phyloP scores from a whole-genome alignment of 2,113 vertebrate species.

The Halichoerus grypus region DNA sequence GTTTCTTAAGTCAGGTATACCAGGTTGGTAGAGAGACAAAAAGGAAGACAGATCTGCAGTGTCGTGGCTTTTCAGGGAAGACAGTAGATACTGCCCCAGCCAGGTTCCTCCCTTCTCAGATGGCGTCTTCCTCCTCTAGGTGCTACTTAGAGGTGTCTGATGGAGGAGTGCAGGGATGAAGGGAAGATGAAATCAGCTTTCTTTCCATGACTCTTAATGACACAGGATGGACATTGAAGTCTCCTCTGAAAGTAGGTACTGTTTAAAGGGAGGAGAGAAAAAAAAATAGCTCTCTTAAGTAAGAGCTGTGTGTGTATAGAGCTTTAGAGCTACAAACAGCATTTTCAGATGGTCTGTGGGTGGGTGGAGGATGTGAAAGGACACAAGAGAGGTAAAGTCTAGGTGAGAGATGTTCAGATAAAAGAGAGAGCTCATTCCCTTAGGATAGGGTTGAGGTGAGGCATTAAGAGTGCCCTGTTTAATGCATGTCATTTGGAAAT shows the following conservation, averaged over 20 bases:
- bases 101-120: not conserved
- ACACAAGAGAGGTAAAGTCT: not conserved
- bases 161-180: not conserved
- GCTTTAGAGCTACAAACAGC: not conserved
- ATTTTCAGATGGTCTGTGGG: not conserved
- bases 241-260: not conserved
- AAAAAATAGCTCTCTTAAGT: not conserved
- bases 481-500: slow-evolving; percentile 15
- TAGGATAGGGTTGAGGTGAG: not conserved
- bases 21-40: not conserved
- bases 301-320: not conserved
- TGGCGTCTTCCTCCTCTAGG: not conserved
- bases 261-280: not conserved
- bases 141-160: not conserved
- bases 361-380: not conserved
- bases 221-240: not conserved
- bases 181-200: not conserved
- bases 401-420: not conserved
- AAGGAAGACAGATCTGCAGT: not conserved
- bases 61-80: not conserved
- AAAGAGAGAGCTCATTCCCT: not conserved
- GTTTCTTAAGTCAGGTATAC: not conserved
- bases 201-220: not conserved
- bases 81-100: not conserved
- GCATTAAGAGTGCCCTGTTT: not conserved